Evolutionary conservation across 2,113 vertebrate species (phyloP).

Genomic region (Neodontobutis hainanensis): DNA sequence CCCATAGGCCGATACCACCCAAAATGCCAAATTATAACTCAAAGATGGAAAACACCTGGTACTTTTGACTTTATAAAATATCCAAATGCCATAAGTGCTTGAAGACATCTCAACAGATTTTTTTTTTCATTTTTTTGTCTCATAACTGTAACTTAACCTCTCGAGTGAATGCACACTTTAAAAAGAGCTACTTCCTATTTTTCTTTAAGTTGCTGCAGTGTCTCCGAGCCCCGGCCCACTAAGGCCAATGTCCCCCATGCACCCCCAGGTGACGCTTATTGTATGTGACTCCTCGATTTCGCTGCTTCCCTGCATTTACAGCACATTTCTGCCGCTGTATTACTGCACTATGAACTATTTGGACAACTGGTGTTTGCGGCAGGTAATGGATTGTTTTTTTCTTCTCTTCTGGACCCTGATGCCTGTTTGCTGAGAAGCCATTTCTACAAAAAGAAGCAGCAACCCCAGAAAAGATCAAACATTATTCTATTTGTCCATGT

Average conservation of each 20-base stretch:
- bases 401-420: conserved; percentile 36
- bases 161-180: neutral
- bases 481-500: conserved; percentile 66
- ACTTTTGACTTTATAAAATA: no score
- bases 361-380: conserved; percentile 71
- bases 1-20: no score
- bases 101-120: no score
- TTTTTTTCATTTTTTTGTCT: neutral
- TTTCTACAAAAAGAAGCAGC: conserved; percentile 32
- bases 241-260: conserved; percentile 43
- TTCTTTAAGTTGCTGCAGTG: conserved; percentile 43
- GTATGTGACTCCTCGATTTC: conserved; percentile 82
- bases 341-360: conserved; percentile 68
- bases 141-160: neutral
- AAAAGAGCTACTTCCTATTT: conserved; percentile 1
- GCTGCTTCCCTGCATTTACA: conserved; percentile 79
- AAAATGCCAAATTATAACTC: no score
- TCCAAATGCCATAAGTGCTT: no score
- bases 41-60: no score
- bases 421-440: conserved; percentile 61
- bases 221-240: conserved; percentile 20
- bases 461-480: conserved; percentile 48
- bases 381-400: conserved; percentile 76
- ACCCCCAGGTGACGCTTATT: conserved; percentile 73
- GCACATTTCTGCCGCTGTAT: conserved; percentile 74